These are phyloP conservation scores for Tragelaphus scriptus DNA, from an alignment of 2,113 vertebrate species.

Conservation along the genomic window DNA sequence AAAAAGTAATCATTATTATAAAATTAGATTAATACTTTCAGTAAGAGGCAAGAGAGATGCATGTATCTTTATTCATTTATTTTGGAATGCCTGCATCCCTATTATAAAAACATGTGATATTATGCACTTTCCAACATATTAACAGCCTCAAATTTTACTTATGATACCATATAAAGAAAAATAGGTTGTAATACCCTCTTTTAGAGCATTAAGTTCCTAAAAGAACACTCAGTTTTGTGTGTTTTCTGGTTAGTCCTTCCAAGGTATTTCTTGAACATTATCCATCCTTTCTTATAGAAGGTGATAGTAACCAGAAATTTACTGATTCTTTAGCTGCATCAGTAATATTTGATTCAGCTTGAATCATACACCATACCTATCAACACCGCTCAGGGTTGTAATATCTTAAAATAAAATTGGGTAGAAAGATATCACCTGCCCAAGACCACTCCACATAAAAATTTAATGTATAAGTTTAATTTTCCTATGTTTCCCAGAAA, in stretches of 20 bases:
- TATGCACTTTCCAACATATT: constrained; percentile 55
- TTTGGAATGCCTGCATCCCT: constrained; percentile 83
- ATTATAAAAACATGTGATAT: constrained; percentile 76
- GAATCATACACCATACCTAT: constrained; percentile 12
- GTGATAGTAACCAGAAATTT: constrained; percentile 51
- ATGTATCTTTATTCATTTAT: constrained; percentile 63
- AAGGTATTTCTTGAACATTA: constrained; percentile 19
- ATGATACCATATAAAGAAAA: constrained; percentile 55
- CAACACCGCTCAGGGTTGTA: constrained; percentile 33
- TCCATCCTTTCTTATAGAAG: constrained; percentile 31
- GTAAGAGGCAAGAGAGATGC: constrained; percentile 78
- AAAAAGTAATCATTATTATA: constrained; percentile 81
- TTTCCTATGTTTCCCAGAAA: background rate
- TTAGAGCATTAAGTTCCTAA: constrained; percentile 45
- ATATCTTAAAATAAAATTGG: constrained; percentile 45
- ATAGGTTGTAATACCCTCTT: constrained; percentile 32
- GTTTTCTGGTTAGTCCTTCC: background rate
- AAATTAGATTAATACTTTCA: constrained; percentile 79
- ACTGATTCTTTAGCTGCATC: constrained; percentile 31
- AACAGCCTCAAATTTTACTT: constrained; percentile 50
- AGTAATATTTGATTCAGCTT: constrained; percentile 54
- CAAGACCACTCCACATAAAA: constrained; percentile 31
- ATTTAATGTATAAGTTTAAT: background rate
- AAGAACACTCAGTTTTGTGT: constrained; percentile 33
- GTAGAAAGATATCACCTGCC: constrained; percentile 56